phyloP scores from a whole-genome alignment of 1,140 invertebrate species.

The Hyles euphorbiae region DNA sequence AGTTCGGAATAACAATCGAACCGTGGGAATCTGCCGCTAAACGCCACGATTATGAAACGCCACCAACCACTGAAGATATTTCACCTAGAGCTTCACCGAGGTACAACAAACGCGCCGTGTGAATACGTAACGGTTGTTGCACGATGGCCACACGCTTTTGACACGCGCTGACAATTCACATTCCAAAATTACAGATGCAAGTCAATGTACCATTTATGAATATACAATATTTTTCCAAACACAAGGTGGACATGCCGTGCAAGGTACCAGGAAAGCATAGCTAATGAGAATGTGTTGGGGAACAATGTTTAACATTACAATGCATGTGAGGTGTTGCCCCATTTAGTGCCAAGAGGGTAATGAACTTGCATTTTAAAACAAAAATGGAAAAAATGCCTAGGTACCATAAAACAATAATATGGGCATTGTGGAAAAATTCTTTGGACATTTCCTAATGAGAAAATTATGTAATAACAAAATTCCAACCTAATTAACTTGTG shows the following conservation, averaged over 20 bases:
- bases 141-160: constrained; percentile 12
- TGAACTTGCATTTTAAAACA: constrained; percentile 6
- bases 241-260: constrained; percentile 1
- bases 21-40: constrained; percentile 57
- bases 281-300: constrained; percentile 11
- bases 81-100: constrained; percentile 23
- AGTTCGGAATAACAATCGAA: constrained; percentile 59
- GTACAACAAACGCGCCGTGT: constrained; percentile 37
- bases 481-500: too few relatives aligned
- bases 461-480: too few relatives aligned
- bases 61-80: constrained; percentile 37
- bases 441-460: too few relatives aligned
- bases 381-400: too few relatives aligned
- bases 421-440: too few relatives aligned
- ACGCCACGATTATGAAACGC: constrained; percentile 53
- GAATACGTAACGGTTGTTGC: constrained; percentile 43
- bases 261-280: constrained; percentile 18
- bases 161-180: constrained; percentile 25
- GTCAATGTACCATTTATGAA: constrained; percentile 17
- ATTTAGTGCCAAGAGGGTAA: constrained; percentile 5
- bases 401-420: too few relatives aligned
- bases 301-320: constrained; percentile 14
- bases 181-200: constrained; percentile 20
- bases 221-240: constrained; percentile 16
- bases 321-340: constrained; percentile 4